Percentiles rank a stretch among this genome's conserved stretches.
Evolutionary conservation across 2,888 invertebrate species (phyloP).

Genomic region (Ametastegia equiseti): DNA sequence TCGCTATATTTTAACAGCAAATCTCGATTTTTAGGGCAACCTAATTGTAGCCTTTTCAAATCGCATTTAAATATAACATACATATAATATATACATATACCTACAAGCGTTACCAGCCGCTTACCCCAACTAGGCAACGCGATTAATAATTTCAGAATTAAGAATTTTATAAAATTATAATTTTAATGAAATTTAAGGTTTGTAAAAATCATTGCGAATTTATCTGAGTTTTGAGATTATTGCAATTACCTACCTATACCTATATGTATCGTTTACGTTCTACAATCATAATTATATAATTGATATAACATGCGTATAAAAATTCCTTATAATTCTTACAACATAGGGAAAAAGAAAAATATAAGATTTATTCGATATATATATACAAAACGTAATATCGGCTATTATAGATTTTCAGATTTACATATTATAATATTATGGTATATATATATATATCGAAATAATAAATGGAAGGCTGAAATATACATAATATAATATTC

Average conservation of each 20-base stretch:
- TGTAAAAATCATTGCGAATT: not conserved
- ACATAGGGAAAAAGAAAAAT: not conserved
- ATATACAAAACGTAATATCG: constrained; percentile 14
- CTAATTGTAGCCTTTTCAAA: not conserved
- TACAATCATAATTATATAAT: not conserved
- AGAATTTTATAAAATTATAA: too few species aligned
- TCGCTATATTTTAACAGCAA: not conserved
- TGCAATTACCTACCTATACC: constrained; percentile 11
- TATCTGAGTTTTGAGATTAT: not conserved
- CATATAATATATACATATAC: not conserved
- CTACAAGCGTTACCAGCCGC: not conserved
- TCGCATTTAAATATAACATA: not conserved
- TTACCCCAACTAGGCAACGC: too few species aligned
- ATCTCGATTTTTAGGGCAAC: not conserved
- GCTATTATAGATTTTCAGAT: not conserved
- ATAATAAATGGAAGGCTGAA: constrained; percentile 40
- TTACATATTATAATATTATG: not conserved
- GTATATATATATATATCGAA: not conserved
- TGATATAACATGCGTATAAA: constrained; percentile 40
- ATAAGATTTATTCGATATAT: not conserved
- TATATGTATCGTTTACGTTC: too few species aligned
- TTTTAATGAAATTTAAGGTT: too few species aligned
- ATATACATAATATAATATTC: constrained; percentile 21
- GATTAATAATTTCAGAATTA: too few species aligned
- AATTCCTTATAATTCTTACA: constrained; percentile 28